Evolutionary conservation across 1,140 invertebrate species (phyloP).

Genomic region (Mizuhopecten yessoensis): DNA sequence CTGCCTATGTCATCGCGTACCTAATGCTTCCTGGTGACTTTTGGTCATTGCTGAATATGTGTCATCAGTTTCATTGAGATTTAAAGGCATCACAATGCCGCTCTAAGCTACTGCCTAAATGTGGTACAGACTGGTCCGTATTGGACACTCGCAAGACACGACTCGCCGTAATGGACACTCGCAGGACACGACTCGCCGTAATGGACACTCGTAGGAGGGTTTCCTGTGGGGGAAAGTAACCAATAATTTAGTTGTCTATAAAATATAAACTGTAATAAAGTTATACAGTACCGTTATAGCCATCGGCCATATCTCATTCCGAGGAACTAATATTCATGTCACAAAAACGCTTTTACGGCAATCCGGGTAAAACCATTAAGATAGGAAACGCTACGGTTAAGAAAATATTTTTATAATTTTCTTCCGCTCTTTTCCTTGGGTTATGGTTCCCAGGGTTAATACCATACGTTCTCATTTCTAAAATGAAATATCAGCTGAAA

Average conservation of each 20-base stretch:
- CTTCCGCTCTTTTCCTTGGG: background rate
- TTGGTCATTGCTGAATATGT: conserved; percentile 25
- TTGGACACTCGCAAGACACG: background rate
- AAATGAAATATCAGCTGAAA: conserved; percentile 9
- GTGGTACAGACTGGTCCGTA: background rate
- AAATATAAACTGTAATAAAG: conserved; percentile 7
- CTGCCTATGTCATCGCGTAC: background rate
- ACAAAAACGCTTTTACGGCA: conserved; percentile 17
- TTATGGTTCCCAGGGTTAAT: background rate
- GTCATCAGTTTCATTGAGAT: background rate
- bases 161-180: conserved; percentile 6
- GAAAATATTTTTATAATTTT: background rate
- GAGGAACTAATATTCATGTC: background rate
- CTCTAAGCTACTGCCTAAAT: background rate
- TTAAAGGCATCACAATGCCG: background rate
- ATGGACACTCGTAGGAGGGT: conserved; percentile 11
- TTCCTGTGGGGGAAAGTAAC: background rate
- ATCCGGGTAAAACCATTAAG: background rate
- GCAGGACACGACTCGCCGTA: background rate
- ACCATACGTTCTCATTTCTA: background rate
- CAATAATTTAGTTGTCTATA: conserved; percentile 34
- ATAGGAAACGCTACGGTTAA: background rate
- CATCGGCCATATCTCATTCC: background rate
- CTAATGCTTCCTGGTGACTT: conserved; percentile 14
- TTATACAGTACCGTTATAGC: background rate